phyloP scores from a whole-genome alignment of 2,888 invertebrate species.

The Petrolisthes cinctipes region DNA sequence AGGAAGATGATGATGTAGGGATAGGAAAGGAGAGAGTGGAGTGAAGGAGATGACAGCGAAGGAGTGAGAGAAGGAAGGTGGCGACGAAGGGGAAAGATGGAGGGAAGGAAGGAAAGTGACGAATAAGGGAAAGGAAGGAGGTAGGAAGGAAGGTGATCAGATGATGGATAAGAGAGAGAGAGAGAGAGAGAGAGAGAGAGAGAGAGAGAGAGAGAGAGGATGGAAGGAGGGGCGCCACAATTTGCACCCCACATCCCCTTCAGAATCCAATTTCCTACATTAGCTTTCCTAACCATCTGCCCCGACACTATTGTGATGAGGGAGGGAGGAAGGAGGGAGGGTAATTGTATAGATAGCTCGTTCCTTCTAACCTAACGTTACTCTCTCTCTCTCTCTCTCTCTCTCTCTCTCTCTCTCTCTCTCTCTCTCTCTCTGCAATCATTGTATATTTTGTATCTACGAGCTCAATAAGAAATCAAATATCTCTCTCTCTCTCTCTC shows the following conservation, averaged over 20 bases:
- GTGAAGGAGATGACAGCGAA: background rate
- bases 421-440: conserved; percentile 22
- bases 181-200: background rate
- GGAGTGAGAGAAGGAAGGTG: background rate
- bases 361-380: background rate
- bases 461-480: background rate
- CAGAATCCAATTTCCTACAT: background rate
- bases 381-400: background rate
- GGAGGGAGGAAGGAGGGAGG: background rate
- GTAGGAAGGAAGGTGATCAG: background rate
- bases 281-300: conserved; percentile 1
- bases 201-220: background rate
- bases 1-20: background rate
- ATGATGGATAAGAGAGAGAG: background rate
- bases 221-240: too few species aligned
- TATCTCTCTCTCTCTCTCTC: conserved; percentile 15
- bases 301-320: background rate
- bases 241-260: background rate
- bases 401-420: conserved; percentile 16
- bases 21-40: background rate
- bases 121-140: background rate
- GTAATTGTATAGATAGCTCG: background rate
- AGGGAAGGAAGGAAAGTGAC: background rate
- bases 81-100: background rate
- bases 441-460: background rate